Conservation (phyloP, 2,888 invertebrate species). For the Norana najaformis region DNA sequence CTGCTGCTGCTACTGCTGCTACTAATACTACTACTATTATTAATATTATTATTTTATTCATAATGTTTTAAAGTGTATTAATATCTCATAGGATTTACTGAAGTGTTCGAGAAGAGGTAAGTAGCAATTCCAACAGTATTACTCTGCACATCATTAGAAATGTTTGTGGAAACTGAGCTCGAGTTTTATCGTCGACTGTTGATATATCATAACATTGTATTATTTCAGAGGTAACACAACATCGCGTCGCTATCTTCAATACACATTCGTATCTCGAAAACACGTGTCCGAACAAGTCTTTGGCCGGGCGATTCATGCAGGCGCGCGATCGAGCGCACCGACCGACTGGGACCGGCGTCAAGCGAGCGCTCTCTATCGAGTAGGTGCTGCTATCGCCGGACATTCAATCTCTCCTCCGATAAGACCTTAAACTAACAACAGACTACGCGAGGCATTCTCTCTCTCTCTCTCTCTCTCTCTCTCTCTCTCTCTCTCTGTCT, state of each 20-base stretch:
- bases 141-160: neutral
- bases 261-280: conserved; percentile 20
- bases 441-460: neutral
- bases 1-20: no score
- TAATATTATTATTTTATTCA: neutral
- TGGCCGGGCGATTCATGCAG: neutral
- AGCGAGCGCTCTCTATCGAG: neutral
- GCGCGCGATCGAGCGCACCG: neutral
- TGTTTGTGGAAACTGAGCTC: neutral
- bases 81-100: neutral
- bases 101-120: neutral
- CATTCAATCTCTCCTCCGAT: neutral
- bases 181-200: neutral
- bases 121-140: neutral
- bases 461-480: neutral
- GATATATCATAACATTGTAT: conserved; percentile 24
- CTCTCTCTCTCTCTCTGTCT: neutral
- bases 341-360: neutral
- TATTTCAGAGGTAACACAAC: conserved; percentile 23
- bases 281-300: conserved; percentile 17
- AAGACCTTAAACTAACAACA: conserved; percentile 7
- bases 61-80: no score
- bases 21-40: neutral
- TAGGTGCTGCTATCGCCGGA: conserved; percentile 13
- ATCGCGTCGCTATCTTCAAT: neutral